Percentiles rank a stretch among this genome's conserved stretches.
These are phyloP conservation scores for Oscheius onirici DNA, from an alignment of 2,888 invertebrate genomes.

Conservation along the genomic window DNA sequence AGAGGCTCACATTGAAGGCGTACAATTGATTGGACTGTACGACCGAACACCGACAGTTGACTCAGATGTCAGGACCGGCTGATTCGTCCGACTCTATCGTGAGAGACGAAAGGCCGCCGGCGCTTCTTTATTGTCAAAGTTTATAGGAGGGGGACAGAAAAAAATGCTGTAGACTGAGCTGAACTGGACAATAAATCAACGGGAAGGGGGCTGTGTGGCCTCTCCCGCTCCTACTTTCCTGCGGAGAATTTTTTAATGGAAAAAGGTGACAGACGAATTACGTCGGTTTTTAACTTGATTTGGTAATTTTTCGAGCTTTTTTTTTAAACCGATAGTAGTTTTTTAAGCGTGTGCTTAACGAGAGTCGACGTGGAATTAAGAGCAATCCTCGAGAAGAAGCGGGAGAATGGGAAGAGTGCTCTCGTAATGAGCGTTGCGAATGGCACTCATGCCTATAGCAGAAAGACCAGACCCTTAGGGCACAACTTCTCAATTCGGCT, in stretches of 20 bases:
- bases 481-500: constrained; percentile 7
- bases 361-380: neutral
- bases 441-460: constrained; percentile 11
- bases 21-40: constrained; percentile 22
- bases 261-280: no score
- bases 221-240: neutral
- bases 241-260: neutral
- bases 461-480: neutral
- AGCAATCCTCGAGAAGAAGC: neutral
- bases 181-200: constrained; percentile 26
- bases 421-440: constrained; percentile 27
- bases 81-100: constrained; percentile 1
- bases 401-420: constrained; percentile 19
- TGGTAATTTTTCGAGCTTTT: no score
- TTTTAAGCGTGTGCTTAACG: no score
- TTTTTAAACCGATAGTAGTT: no score
- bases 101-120: neutral
- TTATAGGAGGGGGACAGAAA: neutral
- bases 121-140: constrained; percentile 3
- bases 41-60: constrained; percentile 9
- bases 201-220: neutral
- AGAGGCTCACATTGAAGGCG: neutral
- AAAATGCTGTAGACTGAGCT: constrained; percentile 2
- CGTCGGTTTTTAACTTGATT: no score
- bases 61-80: constrained; percentile 22